Evolutionary conservation across 2,888 invertebrate species (phyloP).

Genomic region (Amphipyra tragopoginis): DNA sequence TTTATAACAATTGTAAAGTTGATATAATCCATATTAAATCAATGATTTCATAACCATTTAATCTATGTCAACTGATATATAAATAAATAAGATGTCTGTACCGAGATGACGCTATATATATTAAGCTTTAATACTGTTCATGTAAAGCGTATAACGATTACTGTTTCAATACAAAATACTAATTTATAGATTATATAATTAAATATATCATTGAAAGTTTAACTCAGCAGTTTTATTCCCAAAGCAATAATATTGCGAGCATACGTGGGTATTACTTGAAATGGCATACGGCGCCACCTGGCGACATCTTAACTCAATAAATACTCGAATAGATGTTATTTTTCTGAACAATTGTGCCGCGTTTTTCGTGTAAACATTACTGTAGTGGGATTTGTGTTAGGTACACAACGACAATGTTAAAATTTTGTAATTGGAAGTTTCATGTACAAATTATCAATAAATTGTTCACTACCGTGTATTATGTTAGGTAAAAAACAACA

Average conservation of each 20-base stretch:
- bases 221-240: constrained; percentile 7
- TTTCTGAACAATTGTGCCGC: constrained; percentile 29
- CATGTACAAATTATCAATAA: constrained; percentile 19
- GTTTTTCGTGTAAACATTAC: constrained; percentile 1
- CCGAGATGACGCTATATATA: constrained; percentile 20
- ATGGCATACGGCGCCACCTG: constrained; percentile 25
- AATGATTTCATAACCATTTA: constrained; percentile 20
- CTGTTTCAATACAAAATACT: neutral
- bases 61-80: constrained; percentile 25
- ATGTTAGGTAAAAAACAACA: constrained; percentile 25
- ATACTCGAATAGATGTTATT: constrained; percentile 19
- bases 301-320: constrained; percentile 30
- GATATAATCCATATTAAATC: constrained; percentile 27
- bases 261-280: neutral
- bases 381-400: constrained; percentile 10
- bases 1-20: constrained; percentile 48
- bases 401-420: neutral
- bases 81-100: constrained; percentile 18
- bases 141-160: neutral
- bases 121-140: constrained; percentile 18
- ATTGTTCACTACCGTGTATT: constrained; percentile 31
- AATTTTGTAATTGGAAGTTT: neutral
- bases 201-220: constrained; percentile 2
- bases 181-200: neutral
- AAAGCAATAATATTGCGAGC: constrained; percentile 4